Base-by-base conservation (phyloP, 2,113 vertebrate species). In the Taxidea taxus region DNA sequence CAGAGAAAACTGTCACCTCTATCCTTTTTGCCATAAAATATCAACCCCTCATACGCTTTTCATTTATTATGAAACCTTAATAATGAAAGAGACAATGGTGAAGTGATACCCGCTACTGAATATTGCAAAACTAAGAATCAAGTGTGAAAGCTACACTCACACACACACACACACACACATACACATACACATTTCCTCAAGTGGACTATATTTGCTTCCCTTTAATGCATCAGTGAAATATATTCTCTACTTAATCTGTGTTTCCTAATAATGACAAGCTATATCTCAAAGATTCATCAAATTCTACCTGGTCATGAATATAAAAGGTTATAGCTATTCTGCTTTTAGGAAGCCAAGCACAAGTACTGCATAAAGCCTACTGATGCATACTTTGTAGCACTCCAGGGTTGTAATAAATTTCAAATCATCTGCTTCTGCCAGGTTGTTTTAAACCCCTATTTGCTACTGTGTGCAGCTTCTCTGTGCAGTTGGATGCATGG, bases 371-470 rank as follows among this genome's bases (percentile, higher is more conserved):
- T 96, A 97, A 98, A 98, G 87, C 7, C 83, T 77, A 88, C 82
- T 94, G 78, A 58, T 75, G 95, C 51, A 54, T 97, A 95, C 92
- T 18, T 93, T 96, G 85, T 97, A 77, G 51, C 94, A 83, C 96
- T 97, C 96, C 81, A 82, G 87, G 95, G 96, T 93, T 96, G 23
- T 95, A 83, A 96, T 97, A 94, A 97, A 89, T 97, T 97, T 93
- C 94, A 93, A 75, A 82, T 95, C 42, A 12, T 91, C 96, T 81
- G 44, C 97, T 97, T 97, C 96, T 68, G 82, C 83, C 97, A 87
- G 27, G 34, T 0, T 78, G 87, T 97, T 96, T 80, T 95, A 86
- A 47, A 87, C 12, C 88, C 37, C 96, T 97, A 49, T 90, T 14
- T 44, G 66, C 10, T 83, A 87, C 31, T 92, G 8, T 89, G 21